These are phyloP conservation scores for Erebia ligea DNA, from an alignment of 2,888 invertebrate species.

Conservation along the genomic window DNA sequence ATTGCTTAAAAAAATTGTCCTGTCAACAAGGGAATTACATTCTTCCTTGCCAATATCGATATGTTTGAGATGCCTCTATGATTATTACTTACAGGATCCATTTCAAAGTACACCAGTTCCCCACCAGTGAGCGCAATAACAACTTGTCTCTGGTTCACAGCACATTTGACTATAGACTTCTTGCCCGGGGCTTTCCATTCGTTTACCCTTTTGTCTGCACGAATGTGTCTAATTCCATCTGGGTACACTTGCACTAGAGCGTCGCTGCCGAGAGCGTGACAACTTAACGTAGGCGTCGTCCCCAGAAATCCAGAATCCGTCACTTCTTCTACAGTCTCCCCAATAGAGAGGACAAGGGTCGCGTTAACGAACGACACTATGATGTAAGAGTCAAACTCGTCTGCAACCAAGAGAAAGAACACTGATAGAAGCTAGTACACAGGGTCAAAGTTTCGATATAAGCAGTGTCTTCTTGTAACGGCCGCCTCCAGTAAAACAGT, in stretches of 20 bases:
- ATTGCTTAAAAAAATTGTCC: too few species aligned
- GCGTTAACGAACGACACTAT: constrained; percentile 99
- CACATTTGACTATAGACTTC: constrained; percentile 98
- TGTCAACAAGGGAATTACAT: too few species aligned
- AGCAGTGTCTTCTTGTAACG: constrained; percentile 52
- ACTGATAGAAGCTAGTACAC: constrained; percentile 38
- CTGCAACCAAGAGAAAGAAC: constrained; percentile 88
- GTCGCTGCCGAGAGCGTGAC: constrained; percentile 98
- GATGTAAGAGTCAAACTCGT: constrained; percentile 99
- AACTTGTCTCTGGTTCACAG: constrained; percentile 99
- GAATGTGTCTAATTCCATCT: constrained; percentile 98
- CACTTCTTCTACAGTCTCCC: constrained; percentile 99
- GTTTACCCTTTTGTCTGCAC: constrained; percentile 98
- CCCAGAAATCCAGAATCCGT: constrained; percentile 99
- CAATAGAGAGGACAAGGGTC: constrained; percentile 98
- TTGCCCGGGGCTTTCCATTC: constrained; percentile 99
- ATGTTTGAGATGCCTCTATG: neutral
- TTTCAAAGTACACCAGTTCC: constrained; percentile 99
- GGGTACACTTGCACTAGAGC: constrained; percentile 99
- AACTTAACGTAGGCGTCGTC: constrained; percentile 99
- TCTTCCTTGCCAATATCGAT: too few species aligned
- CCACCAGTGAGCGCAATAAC: constrained; percentile 98
- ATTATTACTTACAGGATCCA: constrained; percentile 94
- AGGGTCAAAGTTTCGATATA: constrained; percentile 30
- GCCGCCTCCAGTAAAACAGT: constrained; percentile 61